Percentiles rank a stretch among this genome's conserved stretches.
These are phyloP conservation scores for Toxotes chatareus DNA, from an alignment of 2,113 vertebrate genomes.

Conservation along the genomic window DNA sequence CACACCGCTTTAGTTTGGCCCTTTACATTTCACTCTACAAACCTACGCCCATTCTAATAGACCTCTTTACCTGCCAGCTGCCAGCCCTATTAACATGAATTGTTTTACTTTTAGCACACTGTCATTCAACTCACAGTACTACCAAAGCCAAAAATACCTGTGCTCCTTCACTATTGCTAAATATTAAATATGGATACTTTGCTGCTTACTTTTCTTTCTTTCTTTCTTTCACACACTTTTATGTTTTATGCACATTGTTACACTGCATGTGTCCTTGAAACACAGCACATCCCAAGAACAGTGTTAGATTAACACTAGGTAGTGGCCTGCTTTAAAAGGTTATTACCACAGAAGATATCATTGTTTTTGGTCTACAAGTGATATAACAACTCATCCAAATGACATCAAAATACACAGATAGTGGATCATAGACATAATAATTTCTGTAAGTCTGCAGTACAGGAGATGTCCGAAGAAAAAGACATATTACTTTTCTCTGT, in stretches of 20 bases:
- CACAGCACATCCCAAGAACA: background rate
- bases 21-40: constrained; percentile 26
- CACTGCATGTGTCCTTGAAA: background rate
- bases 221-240: background rate
- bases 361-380: background rate
- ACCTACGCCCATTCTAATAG: constrained; percentile 8
- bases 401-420: background rate
- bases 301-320: background rate
- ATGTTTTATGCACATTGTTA: background rate
- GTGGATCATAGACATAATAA: background rate
- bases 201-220: background rate
- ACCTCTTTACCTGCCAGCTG: constrained; percentile 34
- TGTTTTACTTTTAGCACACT: background rate
- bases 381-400: constrained; percentile 7
- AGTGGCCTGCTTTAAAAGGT: background rate
- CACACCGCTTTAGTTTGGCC: constrained; percentile 37
- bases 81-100: constrained; percentile 4
- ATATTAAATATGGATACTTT: background rate
- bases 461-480: background rate
- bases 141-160: constrained; percentile 1
- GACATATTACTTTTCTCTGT: background rate
- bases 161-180: background rate
- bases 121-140: background rate
- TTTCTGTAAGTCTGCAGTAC: background rate
- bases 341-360: background rate